Conservation (phyloP, 2,113 vertebrate genomes). For the Brevimyrus niger region DNA sequence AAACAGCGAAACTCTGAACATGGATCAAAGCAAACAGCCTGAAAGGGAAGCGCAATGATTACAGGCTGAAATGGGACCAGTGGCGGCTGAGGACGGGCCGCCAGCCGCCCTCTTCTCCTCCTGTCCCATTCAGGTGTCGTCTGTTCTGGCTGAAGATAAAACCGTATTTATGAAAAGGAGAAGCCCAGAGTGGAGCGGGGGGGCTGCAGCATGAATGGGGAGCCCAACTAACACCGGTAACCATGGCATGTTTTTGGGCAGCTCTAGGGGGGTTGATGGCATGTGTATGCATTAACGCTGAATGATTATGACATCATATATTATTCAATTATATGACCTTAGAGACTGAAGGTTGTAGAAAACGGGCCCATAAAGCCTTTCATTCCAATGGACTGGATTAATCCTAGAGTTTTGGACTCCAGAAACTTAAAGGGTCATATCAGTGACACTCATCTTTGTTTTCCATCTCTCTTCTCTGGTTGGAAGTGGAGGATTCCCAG, state of each 20-base stretch:
- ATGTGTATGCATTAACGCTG: background rate
- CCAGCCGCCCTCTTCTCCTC: background rate
- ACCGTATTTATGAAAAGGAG: background rate
- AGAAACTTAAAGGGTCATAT: background rate
- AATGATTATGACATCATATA: background rate
- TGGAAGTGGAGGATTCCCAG: slow-evolving; percentile 9
- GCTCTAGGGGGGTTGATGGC: background rate
- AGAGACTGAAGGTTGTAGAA: background rate
- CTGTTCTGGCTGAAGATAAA: background rate
- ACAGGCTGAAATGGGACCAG: background rate
- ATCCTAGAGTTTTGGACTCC: background rate
- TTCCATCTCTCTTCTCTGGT: slow-evolving; percentile 21
- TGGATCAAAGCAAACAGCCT: background rate
- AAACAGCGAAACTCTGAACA: background rate
- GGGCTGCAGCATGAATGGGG: background rate
- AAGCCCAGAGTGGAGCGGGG: background rate
- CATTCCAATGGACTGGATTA: background rate
- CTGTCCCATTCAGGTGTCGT: background rate
- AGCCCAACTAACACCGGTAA: background rate
- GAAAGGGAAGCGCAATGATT: background rate
- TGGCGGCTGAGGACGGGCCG: background rate
- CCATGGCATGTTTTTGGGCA: background rate
- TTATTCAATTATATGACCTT: background rate
- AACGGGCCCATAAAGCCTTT: background rate
- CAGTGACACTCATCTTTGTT: background rate